Percentiles rank a stretch among this genome's conserved stretches.
phyloP scores from a whole-genome alignment of 2,888 invertebrate genomes.

The Andrena fulva region DNA sequence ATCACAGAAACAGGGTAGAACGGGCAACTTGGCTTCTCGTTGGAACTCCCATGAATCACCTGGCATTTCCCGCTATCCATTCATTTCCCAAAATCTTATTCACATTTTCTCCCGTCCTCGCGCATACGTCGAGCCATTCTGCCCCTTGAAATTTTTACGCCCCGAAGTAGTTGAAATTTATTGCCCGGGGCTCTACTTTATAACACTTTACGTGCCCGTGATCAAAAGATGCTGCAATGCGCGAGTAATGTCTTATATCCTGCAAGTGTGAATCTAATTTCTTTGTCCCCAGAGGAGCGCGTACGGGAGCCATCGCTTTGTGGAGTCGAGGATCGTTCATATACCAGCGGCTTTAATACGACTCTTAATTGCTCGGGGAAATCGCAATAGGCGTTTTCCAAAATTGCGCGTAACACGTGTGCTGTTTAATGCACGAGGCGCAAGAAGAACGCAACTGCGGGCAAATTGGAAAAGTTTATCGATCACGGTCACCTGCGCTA shows the following conservation, averaged over 20 bases:
- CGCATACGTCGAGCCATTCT: neutral
- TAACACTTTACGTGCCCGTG: no score
- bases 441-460: neutral
- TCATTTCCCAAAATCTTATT: slow-evolving; percentile 7
- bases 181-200: neutral
- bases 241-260: neutral
- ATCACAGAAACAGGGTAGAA: neutral
- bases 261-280: neutral
- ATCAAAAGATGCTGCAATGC: neutral
- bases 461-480: slow-evolving; percentile 11
- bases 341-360: neutral
- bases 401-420: neutral
- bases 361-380: neutral
- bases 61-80: neutral
- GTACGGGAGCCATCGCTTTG: neutral
- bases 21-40: neutral
- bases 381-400: neutral
- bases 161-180: slow-evolving; percentile 12
- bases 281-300: neutral
- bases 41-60: slow-evolving; percentile 8
- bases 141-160: neutral
- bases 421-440: neutral
- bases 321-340: neutral
- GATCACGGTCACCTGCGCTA: slow-evolving; percentile 1
- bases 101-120: neutral